Evolutionary conservation across 2,797 vertebrate genomes (phyloP), one percentile per base, ranked within the genome.

Genomic region (Anguilla megastoma): DNA sequence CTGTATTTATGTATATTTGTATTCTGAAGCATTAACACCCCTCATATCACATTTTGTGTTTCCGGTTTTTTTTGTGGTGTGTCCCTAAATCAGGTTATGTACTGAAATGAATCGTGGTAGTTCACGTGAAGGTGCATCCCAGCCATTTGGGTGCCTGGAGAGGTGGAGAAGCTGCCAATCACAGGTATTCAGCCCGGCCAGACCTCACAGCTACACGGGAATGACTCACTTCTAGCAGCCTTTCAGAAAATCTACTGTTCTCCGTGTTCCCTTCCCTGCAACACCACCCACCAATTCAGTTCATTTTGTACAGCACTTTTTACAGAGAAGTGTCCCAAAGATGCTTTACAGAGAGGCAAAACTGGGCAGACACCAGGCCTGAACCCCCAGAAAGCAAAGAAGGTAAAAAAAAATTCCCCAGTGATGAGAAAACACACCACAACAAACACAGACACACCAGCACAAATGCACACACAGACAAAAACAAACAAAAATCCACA

Each of bases 1-100:
- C 27, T 84, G 48, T 56, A 84, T 84, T 84, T 84, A 50, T n/a
- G 41, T 50, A n/a, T 24, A 82, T 50, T 82, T 82, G 33, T 18
- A 79, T 79, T 36, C 18, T 27, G 45, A 84, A 50, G 54, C 80
- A 54, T 52, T 84, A 54, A 50, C 50, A 54, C 30, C 24, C 24
- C 14, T 33, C 52, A 33, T 33, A 84, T 50, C 24, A 7, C 2
- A 54, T 24, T 24, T 33, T 56, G 30, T 52, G 52, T 27, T 27
- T 24, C 48, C 45, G 14, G n/a, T 84, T 58, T 33, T 45, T 58
- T 30, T 30, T 12, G 16, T 84, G 52, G n/a, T 52, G 54, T 27
- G 36, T 16, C 16, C 9, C 8, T 16, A 1, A 33, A 56, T n/a
- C n/a, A 10, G 80, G 80, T 50, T 10, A 10, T 52, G 48, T 84